Evolutionary conservation across 1,140 invertebrate species (phyloP).

Genomic region (Zaprionus taronus): DNA sequence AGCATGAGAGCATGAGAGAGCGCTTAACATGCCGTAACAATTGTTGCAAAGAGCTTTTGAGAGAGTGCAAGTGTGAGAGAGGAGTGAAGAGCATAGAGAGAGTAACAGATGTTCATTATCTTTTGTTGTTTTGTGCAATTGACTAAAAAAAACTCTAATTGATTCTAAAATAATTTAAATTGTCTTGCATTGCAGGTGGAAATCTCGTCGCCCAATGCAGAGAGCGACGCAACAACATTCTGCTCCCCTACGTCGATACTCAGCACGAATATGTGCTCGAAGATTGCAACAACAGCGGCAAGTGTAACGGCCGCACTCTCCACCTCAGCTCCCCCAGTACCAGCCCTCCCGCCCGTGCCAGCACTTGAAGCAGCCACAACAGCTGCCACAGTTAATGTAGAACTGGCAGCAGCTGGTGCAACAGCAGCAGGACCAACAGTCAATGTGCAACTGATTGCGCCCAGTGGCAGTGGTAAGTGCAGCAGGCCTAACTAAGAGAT

Average conservation of each 20-base stretch:
- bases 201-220: conserved; percentile 87
- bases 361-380: conserved; percentile 33
- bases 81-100: background rate
- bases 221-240: conserved; percentile 84
- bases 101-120: background rate
- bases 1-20: background rate
- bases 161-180: conserved; percentile 2
- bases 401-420: conserved; percentile 2
- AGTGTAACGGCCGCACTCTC: conserved; percentile 77
- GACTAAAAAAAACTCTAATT: conserved; percentile 3
- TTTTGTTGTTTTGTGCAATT: conserved; percentile 7
- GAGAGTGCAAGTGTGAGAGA: background rate
- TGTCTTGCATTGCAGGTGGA: conserved; percentile 65
- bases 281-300: conserved; percentile 77
- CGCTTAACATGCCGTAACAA: conserved; percentile 34
- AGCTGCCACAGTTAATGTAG: conserved; percentile 3
- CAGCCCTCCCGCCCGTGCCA: conserved; percentile 50
- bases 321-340: conserved; percentile 28
- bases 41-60: conserved; percentile 10
- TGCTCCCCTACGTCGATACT: conserved; percentile 84
- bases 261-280: conserved; percentile 83
- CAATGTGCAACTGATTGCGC: conserved; percentile 9
- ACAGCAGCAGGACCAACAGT: background rate
- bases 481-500: background rate
- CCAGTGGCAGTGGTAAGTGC: conserved; percentile 16